A percentile compares a stretch with the other conserved stretches of the same genome.
phyloP scores from a whole-genome alignment of 2,797 vertebrate species.

The Sorex maritimensis region DNA sequence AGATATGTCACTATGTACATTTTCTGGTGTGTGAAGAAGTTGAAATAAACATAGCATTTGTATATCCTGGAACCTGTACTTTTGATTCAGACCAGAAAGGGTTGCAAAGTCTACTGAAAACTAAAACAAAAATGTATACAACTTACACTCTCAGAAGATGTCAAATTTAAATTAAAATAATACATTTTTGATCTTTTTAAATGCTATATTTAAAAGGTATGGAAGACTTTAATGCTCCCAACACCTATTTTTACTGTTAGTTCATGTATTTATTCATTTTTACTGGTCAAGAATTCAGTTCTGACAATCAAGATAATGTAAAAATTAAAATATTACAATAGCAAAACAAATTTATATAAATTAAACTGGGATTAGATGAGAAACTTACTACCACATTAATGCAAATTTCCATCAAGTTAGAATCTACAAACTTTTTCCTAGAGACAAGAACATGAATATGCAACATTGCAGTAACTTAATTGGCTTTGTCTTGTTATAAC shows the following conservation, averaged over 20 bases:
- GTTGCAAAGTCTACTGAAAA: not conserved
- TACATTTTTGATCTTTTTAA: too few species aligned
- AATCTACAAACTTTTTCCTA: not conserved
- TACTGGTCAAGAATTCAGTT: not conserved
- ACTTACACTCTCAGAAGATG: not conserved
- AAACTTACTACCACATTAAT: too few species aligned
- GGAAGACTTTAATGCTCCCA: not conserved
- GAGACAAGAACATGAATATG: not conserved
- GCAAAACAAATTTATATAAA: too few species aligned
- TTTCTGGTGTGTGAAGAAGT: not conserved
- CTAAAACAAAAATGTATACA: slow-evolving; percentile 10
- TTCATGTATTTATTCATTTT: not conserved
- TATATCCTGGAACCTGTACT: not conserved
- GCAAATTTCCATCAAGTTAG: too few species aligned
- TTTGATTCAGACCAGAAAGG: not conserved
- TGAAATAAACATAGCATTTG: slow-evolving; percentile 37
- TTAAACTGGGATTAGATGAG: too few species aligned
- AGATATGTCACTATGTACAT: not conserved
- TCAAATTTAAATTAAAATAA: slow-evolving; percentile 1
- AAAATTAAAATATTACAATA: too few species aligned
- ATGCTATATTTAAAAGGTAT: slow-evolving; percentile 2
- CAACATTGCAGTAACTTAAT: not conserved
- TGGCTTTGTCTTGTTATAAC: not conserved
- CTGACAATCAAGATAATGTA: too few species aligned
- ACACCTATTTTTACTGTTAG: slow-evolving; percentile 17